Evolutionary conservation across 2,797 vertebrate genomes (phyloP), one percentile per base, ranked within the genome.

Genomic region (Sphaeramia orbicularis): DNA sequence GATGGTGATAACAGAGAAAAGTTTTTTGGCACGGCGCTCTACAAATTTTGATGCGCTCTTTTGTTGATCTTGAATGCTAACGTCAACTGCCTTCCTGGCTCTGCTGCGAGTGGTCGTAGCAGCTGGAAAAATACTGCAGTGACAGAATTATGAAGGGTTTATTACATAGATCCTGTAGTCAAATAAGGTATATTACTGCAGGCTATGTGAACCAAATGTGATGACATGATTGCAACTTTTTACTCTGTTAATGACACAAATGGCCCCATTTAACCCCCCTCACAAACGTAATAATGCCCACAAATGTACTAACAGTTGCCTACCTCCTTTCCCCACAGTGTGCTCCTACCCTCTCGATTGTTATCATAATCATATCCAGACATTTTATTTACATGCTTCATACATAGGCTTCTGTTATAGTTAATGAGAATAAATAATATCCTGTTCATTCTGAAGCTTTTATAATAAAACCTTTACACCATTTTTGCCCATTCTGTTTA

Each of bases 101-200:
- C 57, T 54, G 69, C 64, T 63, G 57, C 71, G 42, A 90, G 59
- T 71, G 56, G 70, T 65, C 18, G 9, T 16, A 81, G 80, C 90
- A 92, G 90, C 90, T 93, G 90, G 84, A 80, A 88, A 76, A 89
- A 90, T 76, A 87, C 30, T 5, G 49, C 58, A 45, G 47, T 74
- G 76, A 85, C 62, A 63, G 78, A 74, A 81, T 84, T 76, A 76
- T 76, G 74, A 83, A 60, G 69, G 47, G 30, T 83, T 90, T 83
- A 80, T 77, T 81, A 77, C 70, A 66, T 35, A 16, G 62, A 72
- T 81, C 80, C 65, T 70, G 62, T 41, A 48, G 53, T 51, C 60
- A 77, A 71, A 81, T 21, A 41, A n/a, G 53, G 21, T 11, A 10
- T 15, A 54, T 71, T 16, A 70, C 68, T 55, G 47, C 14, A 21